Conservation (phyloP, 2,113 vertebrate species). For the Mormoops blainvillei region DNA sequence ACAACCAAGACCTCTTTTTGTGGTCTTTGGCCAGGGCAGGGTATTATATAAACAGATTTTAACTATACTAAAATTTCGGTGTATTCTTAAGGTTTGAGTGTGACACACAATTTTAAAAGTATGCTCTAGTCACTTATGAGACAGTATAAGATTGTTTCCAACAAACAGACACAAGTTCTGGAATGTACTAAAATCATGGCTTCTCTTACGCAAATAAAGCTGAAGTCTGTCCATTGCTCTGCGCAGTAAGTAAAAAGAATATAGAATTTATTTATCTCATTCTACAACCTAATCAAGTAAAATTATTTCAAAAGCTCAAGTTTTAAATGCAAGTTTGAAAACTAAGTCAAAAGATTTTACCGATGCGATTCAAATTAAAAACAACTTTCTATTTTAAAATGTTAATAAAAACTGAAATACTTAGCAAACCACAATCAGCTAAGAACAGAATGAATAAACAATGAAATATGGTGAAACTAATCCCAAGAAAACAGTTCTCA, state of each 20-base stretch:
- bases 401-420: conserved; percentile 54
- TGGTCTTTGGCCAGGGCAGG: conserved; percentile 56
- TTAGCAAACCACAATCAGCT: conserved; percentile 44
- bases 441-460: conserved; percentile 56
- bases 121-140: conserved; percentile 27
- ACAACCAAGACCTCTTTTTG: conserved; percentile 54
- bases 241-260: conserved; percentile 22
- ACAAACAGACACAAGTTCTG: conserved; percentile 42
- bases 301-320: conserved; percentile 42
- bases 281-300: conserved; percentile 24
- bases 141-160: conserved; percentile 20
- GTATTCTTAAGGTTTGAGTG: conserved; percentile 33
- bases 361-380: conserved; percentile 53
- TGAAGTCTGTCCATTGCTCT: conserved; percentile 17
- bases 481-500: conserved; percentile 56
- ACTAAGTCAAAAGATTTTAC: conserved; percentile 38
- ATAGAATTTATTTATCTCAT: conserved; percentile 46
- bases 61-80: conserved; percentile 35
- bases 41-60: conserved; percentile 30
- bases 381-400: conserved; percentile 32
- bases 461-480: conserved; percentile 63
- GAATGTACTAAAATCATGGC: conserved; percentile 6
- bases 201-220: conserved; percentile 48
- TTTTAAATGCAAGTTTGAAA: conserved; percentile 60
- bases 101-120: conserved; percentile 31